Conservation (phyloP, 2,888 invertebrate genomes). For the Eremobia ochroleuca region DNA sequence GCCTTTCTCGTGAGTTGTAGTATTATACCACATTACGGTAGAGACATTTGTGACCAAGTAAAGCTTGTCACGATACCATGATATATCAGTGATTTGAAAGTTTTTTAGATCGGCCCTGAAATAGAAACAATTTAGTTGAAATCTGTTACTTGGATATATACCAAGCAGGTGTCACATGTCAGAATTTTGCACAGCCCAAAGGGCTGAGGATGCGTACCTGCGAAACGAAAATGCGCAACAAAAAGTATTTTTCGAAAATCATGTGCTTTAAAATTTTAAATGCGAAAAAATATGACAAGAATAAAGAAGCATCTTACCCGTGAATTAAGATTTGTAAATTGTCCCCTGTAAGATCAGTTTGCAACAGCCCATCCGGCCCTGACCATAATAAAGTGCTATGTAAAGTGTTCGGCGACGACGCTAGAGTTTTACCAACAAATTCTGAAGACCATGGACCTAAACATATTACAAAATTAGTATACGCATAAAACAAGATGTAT, state of each 20-base stretch:
- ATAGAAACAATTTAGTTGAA: constrained; percentile 17
- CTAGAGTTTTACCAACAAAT: constrained; percentile 94
- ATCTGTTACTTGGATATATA: not conserved
- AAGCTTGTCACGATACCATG: constrained; percentile 94
- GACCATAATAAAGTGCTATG: constrained; percentile 94
- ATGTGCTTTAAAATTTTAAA: not conserved
- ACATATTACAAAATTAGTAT: constrained; percentile 31
- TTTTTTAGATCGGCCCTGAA: constrained; percentile 89
- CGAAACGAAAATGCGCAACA: not conserved
- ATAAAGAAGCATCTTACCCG: constrained; percentile 73
- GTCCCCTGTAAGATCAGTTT: constrained; percentile 95
- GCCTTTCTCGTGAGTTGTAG: constrained; percentile 91
- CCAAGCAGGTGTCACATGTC: not conserved
- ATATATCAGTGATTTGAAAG: constrained; percentile 93
- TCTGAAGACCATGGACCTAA: constrained; percentile 95
- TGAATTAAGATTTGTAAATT: constrained; percentile 93
- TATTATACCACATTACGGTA: constrained; percentile 93
- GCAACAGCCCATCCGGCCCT: constrained; percentile 94
- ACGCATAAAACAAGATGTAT: not conserved
- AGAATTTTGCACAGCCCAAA: too few relatives aligned
- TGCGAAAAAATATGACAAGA: not conserved
- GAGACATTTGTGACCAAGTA: constrained; percentile 95
- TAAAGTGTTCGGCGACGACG: constrained; percentile 89
- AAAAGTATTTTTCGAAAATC: not conserved
- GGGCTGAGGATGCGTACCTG: not conserved